Base-by-base conservation (phyloP, 2,888 invertebrate genomes). In the Tigriopus californicus region DNA sequence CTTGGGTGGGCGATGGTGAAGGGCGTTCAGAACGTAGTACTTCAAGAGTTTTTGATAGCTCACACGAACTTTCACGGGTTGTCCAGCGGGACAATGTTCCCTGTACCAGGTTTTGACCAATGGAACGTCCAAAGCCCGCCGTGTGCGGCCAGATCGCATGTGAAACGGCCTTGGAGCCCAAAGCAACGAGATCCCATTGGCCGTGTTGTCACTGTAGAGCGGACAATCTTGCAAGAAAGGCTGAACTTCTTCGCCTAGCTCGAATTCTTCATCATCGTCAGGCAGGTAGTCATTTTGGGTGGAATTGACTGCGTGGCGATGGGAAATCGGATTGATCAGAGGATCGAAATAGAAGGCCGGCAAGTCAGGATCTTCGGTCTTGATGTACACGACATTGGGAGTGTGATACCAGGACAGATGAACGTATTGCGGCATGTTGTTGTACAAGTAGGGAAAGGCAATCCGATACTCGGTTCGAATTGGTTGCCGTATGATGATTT, bases 301-400 rank as follows among this genome's bases (percentile, higher is more conserved):
- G 11, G 33, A 12, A 61, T 68, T 70, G 24, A 68, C 68, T 0
- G 89, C 81, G 72, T 90, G 87, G 58, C 91, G 78, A 70, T 95
- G 94, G 1, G 97, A 91, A 66, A 99, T 98, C 0, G 98, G 97
- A 74, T 99, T 99, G 69, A 99, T 98, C 53, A 99, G 76, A 0
- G 98, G 98, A 76, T 99, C 98, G 74, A 97, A 99, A 72, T 99
- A 99, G 73, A 98, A 99, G 0, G 98, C 98, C 41, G 98, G 98
- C 60, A 99, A 76, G 74, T 99, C 98, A 8, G 98, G 97, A 79
- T 99, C 98, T 75, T 99, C 98, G 0, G 98, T 98, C 76, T 98
- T 98, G 67, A 99, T 99, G 72, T 89, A 99, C 1, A 99, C 95
- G 6, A 99, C 97, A 71, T 95, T 97, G 24, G 98, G 97, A 8